phyloP scores from a whole-genome alignment of 1,140 invertebrate species.

The Apis mellifera region Amel_HAv3.1 CM009940.2:11654001-11654500 shows the following conservation, averaged over 20 bases:
- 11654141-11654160: conserved; percentile 14
- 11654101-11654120: background rate
- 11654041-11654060: background rate
- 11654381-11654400: conserved; percentile 30
- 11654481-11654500: too few species aligned
- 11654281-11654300: background rate
- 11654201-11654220: conserved; percentile 7
- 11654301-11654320: conserved; percentile 33
- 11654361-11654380: conserved; percentile 71
- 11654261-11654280: conserved; percentile 15
- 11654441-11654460: background rate
- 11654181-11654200: conserved; percentile 17
- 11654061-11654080: background rate
- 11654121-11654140: conserved; percentile 4
- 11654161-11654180: conserved; percentile 9
- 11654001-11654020: conserved; percentile 71
- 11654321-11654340: conserved; percentile 59
- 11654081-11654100: background rate
- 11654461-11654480: too few species aligned
- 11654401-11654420: conserved; percentile 9
- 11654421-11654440: conserved; percentile 5
- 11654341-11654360: conserved; percentile 48
- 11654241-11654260: conserved; percentile 61
- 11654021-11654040: background rate
- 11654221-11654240: conserved; percentile 65